Evolutionary conservation across 2,888 invertebrate genomes (phyloP).

Genomic region (Drosophila infuscata): DNA sequence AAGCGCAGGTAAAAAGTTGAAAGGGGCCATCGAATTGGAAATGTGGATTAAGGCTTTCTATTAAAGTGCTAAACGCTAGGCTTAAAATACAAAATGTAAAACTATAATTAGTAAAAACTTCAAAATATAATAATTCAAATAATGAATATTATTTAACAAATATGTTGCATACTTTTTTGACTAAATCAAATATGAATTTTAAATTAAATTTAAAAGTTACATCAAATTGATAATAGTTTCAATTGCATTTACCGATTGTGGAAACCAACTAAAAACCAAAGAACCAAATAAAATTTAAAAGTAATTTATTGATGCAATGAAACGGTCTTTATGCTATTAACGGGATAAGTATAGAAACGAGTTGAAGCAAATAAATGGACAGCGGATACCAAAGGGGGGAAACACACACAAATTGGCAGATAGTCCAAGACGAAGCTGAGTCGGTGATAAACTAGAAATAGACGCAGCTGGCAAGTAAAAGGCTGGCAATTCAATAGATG

Average conservation of each 20-base stretch:
- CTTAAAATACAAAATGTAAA: neutral
- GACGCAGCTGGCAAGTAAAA: constrained; percentile 47
- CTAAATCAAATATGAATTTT: neutral
- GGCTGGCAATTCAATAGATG: constrained; percentile 49
- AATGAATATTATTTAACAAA: neutral
- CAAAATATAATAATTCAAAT: neutral
- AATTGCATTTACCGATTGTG: neutral
- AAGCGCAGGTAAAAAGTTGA: neutral
- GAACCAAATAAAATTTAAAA: constrained; percentile 8
- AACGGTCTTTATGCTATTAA: constrained; percentile 4
- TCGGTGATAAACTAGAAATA: constrained; percentile 36
- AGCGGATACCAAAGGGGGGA: constrained; percentile 4
- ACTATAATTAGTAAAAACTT: neutral
- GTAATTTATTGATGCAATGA: constrained; percentile 44
- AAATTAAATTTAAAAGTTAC: neutral
- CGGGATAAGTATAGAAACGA: neutral
- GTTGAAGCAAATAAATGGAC: constrained; percentile 1
- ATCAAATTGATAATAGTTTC: neutral
- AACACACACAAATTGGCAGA: constrained; percentile 47
- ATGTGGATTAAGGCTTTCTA: neutral
- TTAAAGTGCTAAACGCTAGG: neutral
- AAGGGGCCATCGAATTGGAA: neutral
- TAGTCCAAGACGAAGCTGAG: neutral
- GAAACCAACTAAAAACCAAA: neutral
- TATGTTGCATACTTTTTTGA: constrained; percentile 1